Evolutionary conservation across 2,888 invertebrate genomes (phyloP), one percentile per base, ranked within the genome.

Genomic region (Sussaba pulchella): DNA sequence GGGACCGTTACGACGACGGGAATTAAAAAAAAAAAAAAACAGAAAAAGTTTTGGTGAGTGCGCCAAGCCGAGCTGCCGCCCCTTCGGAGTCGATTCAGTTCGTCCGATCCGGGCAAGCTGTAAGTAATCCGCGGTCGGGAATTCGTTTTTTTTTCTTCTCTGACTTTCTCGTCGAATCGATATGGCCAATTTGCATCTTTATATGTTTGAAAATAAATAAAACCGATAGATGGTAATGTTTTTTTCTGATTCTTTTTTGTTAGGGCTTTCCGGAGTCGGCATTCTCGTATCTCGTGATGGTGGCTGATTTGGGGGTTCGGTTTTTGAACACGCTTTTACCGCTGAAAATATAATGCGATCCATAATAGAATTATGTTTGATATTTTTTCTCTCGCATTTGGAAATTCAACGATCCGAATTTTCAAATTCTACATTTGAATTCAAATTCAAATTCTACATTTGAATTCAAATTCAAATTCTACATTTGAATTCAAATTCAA

Each of bases 1-100:
- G 82, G 79, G 77, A 69, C 71, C 52, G 74, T 76, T 79, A 69
- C 75, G 70, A 50, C 76, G 63, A 79, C 70, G 76, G 83, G 79
- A 83, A 80, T 82, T 78, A 67, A 39, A 21, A n/a, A n/a, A n/a
- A n/a, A n/a, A n/a, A n/a, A n/a, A n/a, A n/a, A n/a, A n/a, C n/a
- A n/a, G n/a, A n/a, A n/a, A 77, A 77, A 57, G 64, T 77, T 77
- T 72, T 26, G 63, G 39, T 59, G 50, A 63, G 63, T 64, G 26
- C n/a, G n/a, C n/a, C n/a, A n/a, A n/a, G n/a, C 52, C 14, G 63
- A 63, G 41, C 63, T 17, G 66, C 66, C 24, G n/a, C 9, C 43
- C 9, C 57, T n/a, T 2, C 31, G 12, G 57, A 26, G 54, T 39
- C 10, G 26, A 5, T 14, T 43, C 31, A 31, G 57, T 12, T 17